These are phyloP conservation scores for Arbacia lixula DNA, from an alignment of 53 echinoderm and acorn worm species.

Conservation along the genomic window DNA sequence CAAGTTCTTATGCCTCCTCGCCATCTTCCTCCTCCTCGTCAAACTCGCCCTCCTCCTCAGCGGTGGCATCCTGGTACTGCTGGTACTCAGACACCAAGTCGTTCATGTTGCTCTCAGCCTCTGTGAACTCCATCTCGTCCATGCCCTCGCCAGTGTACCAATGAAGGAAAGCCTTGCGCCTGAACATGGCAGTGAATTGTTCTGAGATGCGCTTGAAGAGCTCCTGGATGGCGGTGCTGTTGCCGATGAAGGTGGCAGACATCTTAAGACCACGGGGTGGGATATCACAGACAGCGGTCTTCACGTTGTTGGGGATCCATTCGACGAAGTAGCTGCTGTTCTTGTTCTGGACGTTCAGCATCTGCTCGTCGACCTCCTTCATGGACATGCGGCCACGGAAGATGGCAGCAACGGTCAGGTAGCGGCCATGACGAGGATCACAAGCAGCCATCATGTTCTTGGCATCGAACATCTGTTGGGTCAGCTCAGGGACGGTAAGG, in stretches of 20 bases:
- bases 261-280: constrained; percentile 91
- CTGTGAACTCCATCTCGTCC: constrained; percentile 99
- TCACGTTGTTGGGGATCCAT: constrained; percentile 99
- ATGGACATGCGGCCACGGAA: constrained; percentile 99
- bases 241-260: constrained; percentile 90
- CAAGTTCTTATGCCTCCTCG: constrained; percentile 12
- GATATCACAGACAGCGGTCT: constrained; percentile 85
- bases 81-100: constrained; percentile 99
- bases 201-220: constrained; percentile 97
- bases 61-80: constrained; percentile 97
- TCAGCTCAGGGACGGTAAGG: constrained; percentile 89
- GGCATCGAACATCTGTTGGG: constrained; percentile 96
- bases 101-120: constrained; percentile 99
- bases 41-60: constrained; percentile 91
- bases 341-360: constrained; percentile 99
- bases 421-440: constrained; percentile 94
- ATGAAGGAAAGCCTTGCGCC: constrained; percentile 99
- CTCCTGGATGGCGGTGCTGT: constrained; percentile 97
- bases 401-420: constrained; percentile 91
- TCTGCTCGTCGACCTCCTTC: constrained; percentile 98
- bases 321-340: constrained; percentile 99
- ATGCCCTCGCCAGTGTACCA: constrained; percentile 99
- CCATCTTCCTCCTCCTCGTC: constrained; percentile 72
- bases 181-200: constrained; percentile 99
- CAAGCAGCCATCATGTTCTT: constrained; percentile 99